These are phyloP conservation scores for Nyctalus aviator DNA, from an alignment of 2,797 vertebrate genomes.

Conservation along the genomic window DNA sequence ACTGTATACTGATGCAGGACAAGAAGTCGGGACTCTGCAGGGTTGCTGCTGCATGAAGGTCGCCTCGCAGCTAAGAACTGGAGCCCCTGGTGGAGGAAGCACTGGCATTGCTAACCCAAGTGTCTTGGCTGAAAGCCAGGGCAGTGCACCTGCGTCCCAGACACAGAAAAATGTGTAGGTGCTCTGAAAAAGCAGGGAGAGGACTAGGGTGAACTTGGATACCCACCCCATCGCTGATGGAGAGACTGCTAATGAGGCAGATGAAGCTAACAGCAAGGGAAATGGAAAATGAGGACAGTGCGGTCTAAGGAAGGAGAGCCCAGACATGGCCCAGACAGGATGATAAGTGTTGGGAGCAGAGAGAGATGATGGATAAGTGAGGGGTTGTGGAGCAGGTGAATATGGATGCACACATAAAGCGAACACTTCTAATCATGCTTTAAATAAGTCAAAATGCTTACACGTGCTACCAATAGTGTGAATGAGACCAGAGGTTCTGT, in stretches of 20 bases:
- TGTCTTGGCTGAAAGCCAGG: background rate
- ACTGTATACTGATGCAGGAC: background rate
- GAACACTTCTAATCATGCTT: background rate
- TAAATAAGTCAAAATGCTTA: accelerated
- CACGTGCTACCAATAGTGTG: background rate
- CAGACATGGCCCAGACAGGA: background rate
- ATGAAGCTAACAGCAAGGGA: background rate
- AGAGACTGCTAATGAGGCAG: background rate
- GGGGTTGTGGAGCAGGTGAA: no score
- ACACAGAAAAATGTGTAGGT: background rate
- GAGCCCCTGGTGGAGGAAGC: background rate
- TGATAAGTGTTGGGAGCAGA: no score
- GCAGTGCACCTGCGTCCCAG: accelerated
- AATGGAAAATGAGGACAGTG: background rate
- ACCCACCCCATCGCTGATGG: no score
- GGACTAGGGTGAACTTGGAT: background rate
- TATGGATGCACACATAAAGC: accelerated
- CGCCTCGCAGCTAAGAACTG: accelerated
- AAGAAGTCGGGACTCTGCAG: background rate
- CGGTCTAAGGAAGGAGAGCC: background rate
- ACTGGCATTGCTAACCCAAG: background rate
- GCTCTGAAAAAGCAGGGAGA: background rate
- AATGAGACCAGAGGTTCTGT: background rate
- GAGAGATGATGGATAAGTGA: background rate
- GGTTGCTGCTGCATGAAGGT: background rate